Conservation (phyloP, 2,797 vertebrate genomes). For the Mormyrops boulengeri region DNA sequence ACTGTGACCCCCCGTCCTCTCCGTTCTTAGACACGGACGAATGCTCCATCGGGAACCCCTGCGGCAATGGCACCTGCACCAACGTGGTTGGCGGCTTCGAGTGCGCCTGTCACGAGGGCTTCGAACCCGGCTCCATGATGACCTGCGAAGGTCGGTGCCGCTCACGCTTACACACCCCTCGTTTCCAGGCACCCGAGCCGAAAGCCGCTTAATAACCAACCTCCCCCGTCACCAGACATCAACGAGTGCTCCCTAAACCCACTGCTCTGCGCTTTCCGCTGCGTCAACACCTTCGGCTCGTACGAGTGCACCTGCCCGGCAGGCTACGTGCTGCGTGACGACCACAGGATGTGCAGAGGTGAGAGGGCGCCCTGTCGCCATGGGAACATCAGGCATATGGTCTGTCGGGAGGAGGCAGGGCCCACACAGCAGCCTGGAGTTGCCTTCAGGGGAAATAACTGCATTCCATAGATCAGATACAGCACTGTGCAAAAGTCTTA, state of each 20-base stretch:
- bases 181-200: not conserved
- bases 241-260: slow-evolving; percentile 87
- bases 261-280: slow-evolving; percentile 90
- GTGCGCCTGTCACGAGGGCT: slow-evolving; percentile 82
- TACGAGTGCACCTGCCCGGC: slow-evolving; percentile 86
- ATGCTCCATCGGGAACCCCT: slow-evolving; percentile 84
- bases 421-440: not conserved
- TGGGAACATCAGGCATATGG: not conserved
- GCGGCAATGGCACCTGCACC: slow-evolving; percentile 83
- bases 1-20: not conserved
- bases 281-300: slow-evolving; percentile 85
- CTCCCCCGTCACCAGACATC: slow-evolving; percentile 62
- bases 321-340: slow-evolving; percentile 81
- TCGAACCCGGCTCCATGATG: slow-evolving; percentile 88
- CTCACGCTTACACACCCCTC: not conserved
- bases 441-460: not conserved
- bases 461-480: not conserved
- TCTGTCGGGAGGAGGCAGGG: not conserved
- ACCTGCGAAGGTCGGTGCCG: slow-evolving; percentile 76
- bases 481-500: not conserved
- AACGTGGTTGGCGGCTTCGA: slow-evolving; percentile 87
- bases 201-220: not conserved
- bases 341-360: slow-evolving; percentile 91
- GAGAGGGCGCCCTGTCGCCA: slow-evolving; percentile 23
- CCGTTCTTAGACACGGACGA: slow-evolving; percentile 75